Evolutionary conservation across 2,797 vertebrate genomes (phyloP), one percentile per base, ranked within the genome.

Genomic region (Rhinogobio ventralis): DNA sequence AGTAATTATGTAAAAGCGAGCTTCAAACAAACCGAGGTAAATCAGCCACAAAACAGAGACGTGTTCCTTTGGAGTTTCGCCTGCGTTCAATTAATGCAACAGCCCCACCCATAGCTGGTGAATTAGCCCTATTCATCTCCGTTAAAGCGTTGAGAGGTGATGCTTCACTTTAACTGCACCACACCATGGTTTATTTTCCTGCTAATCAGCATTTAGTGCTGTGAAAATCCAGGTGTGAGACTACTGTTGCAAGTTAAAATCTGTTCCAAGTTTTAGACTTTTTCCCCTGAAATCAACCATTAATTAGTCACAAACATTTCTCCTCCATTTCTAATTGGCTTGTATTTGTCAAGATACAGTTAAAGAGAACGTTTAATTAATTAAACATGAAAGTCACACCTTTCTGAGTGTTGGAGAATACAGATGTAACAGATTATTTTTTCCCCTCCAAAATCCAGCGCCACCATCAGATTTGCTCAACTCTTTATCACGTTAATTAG

Each of bases 401-500:
- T 95, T 94, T 88, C 85, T 1, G 90, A 93, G 93, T 94, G 94
- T 94, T 92, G 90, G 91, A 93, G 94, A 93, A 94, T 94, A 94
- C 92, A 94, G 93, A 95, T 94, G 93, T 93, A 93, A 92, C 89
- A 87, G 89, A 91, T 90, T 75, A 81, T 91, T 90, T 85, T 64
- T 84, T 83, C 55, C 86, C 79, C 89, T 86, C 45, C 71, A 71
- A 90, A 92, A 89, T 89, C 81, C 90, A 87, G 89, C 78, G 28
- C 82, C 92, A 91, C 92, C 92, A 91, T 95, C 93, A 91, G 93
- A 95, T 94, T 95, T 93, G 93, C 93, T 95, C 94, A 90, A 90
- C 88, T 94, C 94, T 96, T 95, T 95, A 95, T 95, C 94, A 94
- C 94, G 90, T 94, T 96, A 96, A 96, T 95, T 95, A 95, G 93